Conservation (phyloP, 2,888 invertebrate species). For the Meloe dianella region DNA sequence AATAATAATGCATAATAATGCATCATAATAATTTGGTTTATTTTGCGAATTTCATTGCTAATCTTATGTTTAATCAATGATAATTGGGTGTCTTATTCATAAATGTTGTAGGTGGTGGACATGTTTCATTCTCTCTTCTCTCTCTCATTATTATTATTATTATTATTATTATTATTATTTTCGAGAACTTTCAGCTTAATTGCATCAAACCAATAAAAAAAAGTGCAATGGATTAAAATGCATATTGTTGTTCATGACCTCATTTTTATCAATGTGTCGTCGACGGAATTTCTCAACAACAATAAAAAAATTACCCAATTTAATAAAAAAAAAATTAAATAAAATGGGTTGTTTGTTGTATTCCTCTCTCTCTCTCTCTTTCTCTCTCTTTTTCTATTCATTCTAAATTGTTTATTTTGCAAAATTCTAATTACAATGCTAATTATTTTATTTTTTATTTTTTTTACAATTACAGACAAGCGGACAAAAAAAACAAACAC, state of each 20-base stretch:
- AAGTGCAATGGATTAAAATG: not conserved
- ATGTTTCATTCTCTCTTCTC: too few relatives aligned
- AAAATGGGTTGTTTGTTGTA: not conserved
- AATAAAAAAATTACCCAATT: conserved; percentile 2
- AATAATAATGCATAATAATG: too few relatives aligned
- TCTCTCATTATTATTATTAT: not conserved
- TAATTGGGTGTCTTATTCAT: not conserved
- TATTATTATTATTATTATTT: not conserved
- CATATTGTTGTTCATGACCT: not conserved
- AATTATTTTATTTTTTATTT: too few relatives aligned
- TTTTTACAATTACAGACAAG: too few relatives aligned
- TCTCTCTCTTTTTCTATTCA: not conserved
- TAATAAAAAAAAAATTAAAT: conserved; percentile 10
- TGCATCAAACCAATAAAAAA: not conserved
- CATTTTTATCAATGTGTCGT: conserved; percentile 3
- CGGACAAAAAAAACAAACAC: too few relatives aligned
- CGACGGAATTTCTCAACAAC: conserved; percentile 7
- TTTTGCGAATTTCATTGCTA: not conserved
- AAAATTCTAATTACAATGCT: conserved; percentile 31
- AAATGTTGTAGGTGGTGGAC: conserved; percentile 1
- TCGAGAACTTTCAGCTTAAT: conserved; percentile 3
- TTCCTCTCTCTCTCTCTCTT: too few relatives aligned
- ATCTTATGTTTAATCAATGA: not conserved
- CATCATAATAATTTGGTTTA: too few relatives aligned
- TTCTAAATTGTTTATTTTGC: conserved; percentile 26